These are phyloP conservation scores for Gnathonemus longibarbis DNA, from an alignment of 2,113 vertebrate species.

Conservation along the genomic window DNA sequence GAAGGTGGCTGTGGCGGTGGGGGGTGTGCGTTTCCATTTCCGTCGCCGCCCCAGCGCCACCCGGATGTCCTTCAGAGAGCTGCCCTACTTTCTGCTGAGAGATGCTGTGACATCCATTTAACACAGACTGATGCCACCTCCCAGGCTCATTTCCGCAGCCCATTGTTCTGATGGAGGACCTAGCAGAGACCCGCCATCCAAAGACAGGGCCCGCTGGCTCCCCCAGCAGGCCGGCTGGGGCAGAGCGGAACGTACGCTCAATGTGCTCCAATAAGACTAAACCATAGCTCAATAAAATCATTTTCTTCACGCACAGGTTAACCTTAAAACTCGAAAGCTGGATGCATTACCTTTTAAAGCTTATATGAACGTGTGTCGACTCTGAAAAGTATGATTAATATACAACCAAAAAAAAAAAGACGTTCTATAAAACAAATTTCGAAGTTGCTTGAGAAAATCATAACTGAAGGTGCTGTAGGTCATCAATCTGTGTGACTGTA, in stretches of 20 bases:
- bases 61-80: constrained; percentile 17
- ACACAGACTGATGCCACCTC: constrained; percentile 34
- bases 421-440: not conserved
- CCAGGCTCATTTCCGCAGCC: constrained; percentile 41
- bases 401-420: not conserved
- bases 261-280: not conserved
- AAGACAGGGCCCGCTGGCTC: constrained; percentile 28
- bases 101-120: constrained; percentile 39
- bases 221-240: not conserved
- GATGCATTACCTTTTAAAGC: not conserved
- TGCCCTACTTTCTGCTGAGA: constrained; percentile 13
- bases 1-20: not conserved
- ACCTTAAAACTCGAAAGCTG: not conserved
- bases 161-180: constrained; percentile 41
- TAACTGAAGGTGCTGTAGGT: not conserved
- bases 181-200: constrained; percentile 32
- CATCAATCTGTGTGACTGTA: not conserved
- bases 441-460: not conserved
- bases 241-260: not conserved
- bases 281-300: not conserved
- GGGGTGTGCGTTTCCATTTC: constrained; percentile 5
- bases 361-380: not conserved
- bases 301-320: not conserved
- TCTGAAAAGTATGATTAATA: not conserved
- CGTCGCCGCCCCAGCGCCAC: not conserved